Percentiles rank a stretch among this genome's conserved stretches.
These are phyloP conservation scores for Tenthredo livida DNA, from an alignment of 2,888 invertebrate species.

Conservation along the genomic window DNA sequence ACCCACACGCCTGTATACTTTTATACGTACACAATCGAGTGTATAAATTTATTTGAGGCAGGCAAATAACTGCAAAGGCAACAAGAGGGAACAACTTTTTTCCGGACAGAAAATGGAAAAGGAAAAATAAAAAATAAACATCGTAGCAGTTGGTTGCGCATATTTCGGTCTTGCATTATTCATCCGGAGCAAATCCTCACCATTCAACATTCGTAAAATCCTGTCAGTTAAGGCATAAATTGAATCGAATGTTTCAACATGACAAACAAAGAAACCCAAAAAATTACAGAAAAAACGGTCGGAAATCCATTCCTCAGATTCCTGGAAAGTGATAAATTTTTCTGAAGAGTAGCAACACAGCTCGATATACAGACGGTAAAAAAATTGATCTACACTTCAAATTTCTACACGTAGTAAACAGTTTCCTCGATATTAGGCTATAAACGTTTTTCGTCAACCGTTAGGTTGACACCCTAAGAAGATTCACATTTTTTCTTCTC, in stretches of 20 bases:
- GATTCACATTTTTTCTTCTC: neutral
- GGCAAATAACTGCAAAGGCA: slow-evolving; percentile 14
- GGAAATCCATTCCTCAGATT: neutral
- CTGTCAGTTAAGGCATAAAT: neutral
- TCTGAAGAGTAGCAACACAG: neutral
- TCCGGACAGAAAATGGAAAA: neutral
- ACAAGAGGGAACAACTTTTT: neutral
- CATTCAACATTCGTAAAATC: neutral
- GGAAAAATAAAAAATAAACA: neutral
- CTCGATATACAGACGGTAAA: neutral
- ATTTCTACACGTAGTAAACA: neutral
- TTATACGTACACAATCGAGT: neutral
- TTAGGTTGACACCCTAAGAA: neutral
- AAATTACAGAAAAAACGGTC: neutral
- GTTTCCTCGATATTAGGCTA: neutral
- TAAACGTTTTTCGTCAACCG: neutral
- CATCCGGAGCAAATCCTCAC: neutral
- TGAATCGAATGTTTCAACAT: neutral
- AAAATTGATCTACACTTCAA: neutral
- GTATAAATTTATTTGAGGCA: neutral
- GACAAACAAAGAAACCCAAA: neutral
- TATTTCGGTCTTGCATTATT: slow-evolving; percentile 19
- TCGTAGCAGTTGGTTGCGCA: slow-evolving; percentile 12
- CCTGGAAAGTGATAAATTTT: neutral
- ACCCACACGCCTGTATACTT: neutral